Evolutionary conservation across 1,140 invertebrate species (phyloP).

Genomic region (Habropoda laboriosa): DNA sequence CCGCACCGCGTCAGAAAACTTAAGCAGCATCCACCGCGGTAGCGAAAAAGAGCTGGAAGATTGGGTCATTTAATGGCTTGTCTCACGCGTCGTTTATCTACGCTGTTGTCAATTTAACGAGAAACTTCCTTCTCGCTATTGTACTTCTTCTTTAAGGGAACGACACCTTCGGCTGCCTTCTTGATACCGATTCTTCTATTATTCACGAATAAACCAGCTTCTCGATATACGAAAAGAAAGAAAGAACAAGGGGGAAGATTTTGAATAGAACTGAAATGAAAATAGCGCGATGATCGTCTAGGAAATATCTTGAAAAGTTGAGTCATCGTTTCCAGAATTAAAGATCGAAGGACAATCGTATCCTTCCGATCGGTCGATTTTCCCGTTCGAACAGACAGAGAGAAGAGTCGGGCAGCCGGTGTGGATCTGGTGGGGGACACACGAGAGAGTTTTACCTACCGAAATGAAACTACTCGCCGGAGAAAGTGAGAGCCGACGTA

Average conservation of each 20-base stretch:
- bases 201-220: neutral
- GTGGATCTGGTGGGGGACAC: conserved; percentile 54
- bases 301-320: too few species aligned
- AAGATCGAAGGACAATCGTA: conserved; percentile 27
- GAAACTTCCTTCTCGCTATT: conserved; percentile 25
- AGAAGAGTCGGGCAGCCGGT: conserved; percentile 22
- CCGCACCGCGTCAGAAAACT: neutral
- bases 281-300: too few species aligned
- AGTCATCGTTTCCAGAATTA: too few species aligned
- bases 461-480: conserved; percentile 80
- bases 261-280: too few species aligned
- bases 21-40: neutral
- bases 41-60: neutral
- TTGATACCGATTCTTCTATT: neutral
- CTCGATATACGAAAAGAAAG: too few species aligned
- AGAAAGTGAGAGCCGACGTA: conserved; percentile 80
- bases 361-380: conserved; percentile 26
- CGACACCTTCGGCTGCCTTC: neutral
- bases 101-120: conserved; percentile 30
- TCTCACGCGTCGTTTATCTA: conserved; percentile 17
- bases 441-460: conserved; percentile 78
- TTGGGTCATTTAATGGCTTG: conserved; percentile 14
- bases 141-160: neutral
- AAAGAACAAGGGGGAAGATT: too few species aligned
- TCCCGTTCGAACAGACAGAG: conserved; percentile 15